Percentiles rank a stretch among this genome's conserved stretches.
Conservation (phyloP, 2,797 vertebrate genomes). For the Staurois parvus region DNA sequence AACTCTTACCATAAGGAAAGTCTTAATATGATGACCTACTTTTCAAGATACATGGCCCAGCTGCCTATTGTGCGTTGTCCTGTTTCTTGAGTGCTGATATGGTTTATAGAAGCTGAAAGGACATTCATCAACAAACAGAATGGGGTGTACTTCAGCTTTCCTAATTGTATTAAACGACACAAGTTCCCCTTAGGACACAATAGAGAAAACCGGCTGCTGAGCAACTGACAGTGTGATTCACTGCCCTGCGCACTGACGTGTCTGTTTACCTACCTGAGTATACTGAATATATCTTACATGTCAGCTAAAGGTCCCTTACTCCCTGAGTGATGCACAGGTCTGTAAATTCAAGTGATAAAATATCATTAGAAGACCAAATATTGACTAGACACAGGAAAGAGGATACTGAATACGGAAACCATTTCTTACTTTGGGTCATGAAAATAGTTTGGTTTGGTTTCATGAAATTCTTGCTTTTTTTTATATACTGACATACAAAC, state of each 20-base stretch:
- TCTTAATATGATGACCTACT: not conserved
- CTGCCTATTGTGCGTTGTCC: not conserved
- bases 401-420: not conserved
- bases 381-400: not conserved
- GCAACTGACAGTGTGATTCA: slow-evolving; percentile 8
- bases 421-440: not conserved
- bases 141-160: not conserved
- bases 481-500: not conserved
- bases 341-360: not conserved
- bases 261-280: slow-evolving; percentile 16
- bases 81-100: not conserved
- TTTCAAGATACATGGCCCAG: not conserved
- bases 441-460: not conserved
- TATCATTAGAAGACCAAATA: not conserved
- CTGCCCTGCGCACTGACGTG: not conserved
- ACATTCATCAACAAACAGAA: slow-evolving; percentile 20
- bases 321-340: not conserved
- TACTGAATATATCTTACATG: not conserved
- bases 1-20: not conserved
- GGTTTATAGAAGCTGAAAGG: slow-evolving; percentile 40
- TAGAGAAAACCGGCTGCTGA: not conserved
- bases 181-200: slow-evolving; percentile 21
- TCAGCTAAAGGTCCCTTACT: not conserved
- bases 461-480: not conserved
- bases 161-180: slow-evolving; percentile 5